phyloP scores from a whole-genome alignment of 2,113 vertebrate genomes.

The Sylvilagus bachmani region DNA sequence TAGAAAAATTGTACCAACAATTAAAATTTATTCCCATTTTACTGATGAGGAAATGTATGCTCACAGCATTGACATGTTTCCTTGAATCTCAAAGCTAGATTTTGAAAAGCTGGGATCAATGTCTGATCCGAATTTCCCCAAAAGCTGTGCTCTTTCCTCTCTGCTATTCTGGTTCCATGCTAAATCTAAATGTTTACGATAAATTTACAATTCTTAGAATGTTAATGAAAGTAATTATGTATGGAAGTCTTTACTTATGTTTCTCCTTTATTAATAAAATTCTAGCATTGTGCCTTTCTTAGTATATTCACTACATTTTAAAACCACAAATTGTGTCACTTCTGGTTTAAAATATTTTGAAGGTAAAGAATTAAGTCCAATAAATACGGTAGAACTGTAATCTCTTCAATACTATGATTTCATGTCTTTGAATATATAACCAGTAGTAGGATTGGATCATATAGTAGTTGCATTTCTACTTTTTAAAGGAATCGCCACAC shows the following conservation, averaged over 20 bases:
- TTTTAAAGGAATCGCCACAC: no score
- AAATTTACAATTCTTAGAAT: background rate
- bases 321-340: background rate
- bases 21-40: background rate
- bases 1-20: background rate
- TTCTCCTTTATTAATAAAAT: background rate
- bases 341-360: background rate
- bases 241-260: background rate
- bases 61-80: background rate
- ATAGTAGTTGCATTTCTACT: no score
- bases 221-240: conserved; percentile 43
- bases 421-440: no score
- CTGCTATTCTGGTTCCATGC: background rate
- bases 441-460: no score
- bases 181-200: background rate
- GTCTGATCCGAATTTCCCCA: background rate
- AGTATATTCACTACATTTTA: background rate
- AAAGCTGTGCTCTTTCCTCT: background rate
- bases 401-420: no score
- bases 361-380: background rate
- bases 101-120: background rate
- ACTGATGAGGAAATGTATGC: background rate
- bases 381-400: no score
- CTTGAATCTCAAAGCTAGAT: background rate
- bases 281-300: background rate